Base-by-base conservation (phyloP, 2,113 vertebrate genomes). In the Cairina moschata region DNA sequence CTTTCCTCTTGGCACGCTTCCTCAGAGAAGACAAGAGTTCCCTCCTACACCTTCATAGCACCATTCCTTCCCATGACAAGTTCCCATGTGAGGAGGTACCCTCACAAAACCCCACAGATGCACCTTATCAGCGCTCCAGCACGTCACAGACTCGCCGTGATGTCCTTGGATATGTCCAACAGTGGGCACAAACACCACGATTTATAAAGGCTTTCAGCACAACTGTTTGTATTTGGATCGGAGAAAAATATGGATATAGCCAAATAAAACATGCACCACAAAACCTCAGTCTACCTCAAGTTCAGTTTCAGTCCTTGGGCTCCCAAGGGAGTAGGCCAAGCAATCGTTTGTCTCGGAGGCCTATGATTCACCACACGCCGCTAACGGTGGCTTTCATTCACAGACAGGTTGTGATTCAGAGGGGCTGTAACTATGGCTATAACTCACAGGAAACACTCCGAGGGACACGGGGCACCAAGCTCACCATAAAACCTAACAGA, bases 101-200 rank as follows among this genome's bases (percentile, higher is more conserved):
- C 44, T 54, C 34, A 34, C 3, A 48, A 48, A 55, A 65, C 26
- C 8, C 4, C 17, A n/a, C 2, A 58, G 36, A 40, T 3, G 1
- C 34, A 50, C 14, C 31, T 83, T 54, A 31, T 68, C 56, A 44
- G n/a, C 0, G 1, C n/a, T 32, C 42, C 42, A 76, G 48, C 32
- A 46, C 0, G 0, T 2, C 2, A 31, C 42, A 58, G 20, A 9
- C 52, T 40, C 71, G 54, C 22, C 0, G 0, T 1, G 12, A 40
- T 3, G 7, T 8, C 34, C 78, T 66, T 11, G 6, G 42, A 12
- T n/a, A 11, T 0, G 2, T 0, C 2, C 13, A 56, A 29, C 26
- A 58, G 18, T 2, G 0, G 29, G 15, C 90, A 26, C 75, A 60
- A 15, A 60, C 18, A 21, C 0, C 4, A 0, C 1, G 34, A 54